A percentile compares a stretch with the other conserved stretches of the same genome.
Evolutionary conservation across 2,888 invertebrate genomes (phyloP).

Genomic region (Cephus rjabovi): DNA sequence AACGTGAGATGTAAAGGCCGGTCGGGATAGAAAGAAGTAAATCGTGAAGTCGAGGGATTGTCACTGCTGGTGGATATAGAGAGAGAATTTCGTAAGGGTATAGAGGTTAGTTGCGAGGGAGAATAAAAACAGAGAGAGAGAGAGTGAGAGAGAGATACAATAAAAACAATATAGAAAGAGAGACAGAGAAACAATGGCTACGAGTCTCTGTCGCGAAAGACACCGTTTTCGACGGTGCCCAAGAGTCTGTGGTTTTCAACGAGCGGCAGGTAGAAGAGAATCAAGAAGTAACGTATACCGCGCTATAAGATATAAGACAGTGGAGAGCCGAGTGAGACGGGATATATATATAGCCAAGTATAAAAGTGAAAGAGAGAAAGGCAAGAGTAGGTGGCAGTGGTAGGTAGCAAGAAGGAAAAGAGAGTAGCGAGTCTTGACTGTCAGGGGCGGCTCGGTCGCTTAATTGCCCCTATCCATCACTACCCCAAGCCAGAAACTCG

Average conservation of each 20-base stretch:
- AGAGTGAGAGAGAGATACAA: not conserved
- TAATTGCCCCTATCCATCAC: conserved; percentile 55
- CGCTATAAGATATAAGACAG: not conserved
- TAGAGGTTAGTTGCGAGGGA: no score
- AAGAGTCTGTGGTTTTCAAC: conserved; percentile 27
- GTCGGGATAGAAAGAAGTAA: no score
- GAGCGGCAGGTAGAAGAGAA: not conserved
- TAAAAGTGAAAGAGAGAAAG: conserved; percentile 8
- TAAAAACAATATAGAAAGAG: conserved; percentile 8
- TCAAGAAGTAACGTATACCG: not conserved
- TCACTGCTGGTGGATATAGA: no score
- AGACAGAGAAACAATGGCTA: conserved; percentile 13
- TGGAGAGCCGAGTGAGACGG: not conserved
- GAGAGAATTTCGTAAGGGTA: no score
- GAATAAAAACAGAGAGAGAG: conserved; percentile 9
- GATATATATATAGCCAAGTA: not conserved
- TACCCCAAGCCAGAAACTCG: conserved; percentile 37
- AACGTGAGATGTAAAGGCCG: no score
- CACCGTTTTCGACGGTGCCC: conserved; percentile 30
- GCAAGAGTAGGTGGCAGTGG: not conserved
- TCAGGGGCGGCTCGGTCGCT: conserved; percentile 45
- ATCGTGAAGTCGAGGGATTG: no score
- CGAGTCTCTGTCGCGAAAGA: conserved; percentile 19
- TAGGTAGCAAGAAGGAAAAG: conserved; percentile 27
- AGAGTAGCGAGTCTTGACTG: conserved; percentile 31